Conservation (phyloP, 2,797 vertebrate species). For the Clarias platycephalus region DNA sequence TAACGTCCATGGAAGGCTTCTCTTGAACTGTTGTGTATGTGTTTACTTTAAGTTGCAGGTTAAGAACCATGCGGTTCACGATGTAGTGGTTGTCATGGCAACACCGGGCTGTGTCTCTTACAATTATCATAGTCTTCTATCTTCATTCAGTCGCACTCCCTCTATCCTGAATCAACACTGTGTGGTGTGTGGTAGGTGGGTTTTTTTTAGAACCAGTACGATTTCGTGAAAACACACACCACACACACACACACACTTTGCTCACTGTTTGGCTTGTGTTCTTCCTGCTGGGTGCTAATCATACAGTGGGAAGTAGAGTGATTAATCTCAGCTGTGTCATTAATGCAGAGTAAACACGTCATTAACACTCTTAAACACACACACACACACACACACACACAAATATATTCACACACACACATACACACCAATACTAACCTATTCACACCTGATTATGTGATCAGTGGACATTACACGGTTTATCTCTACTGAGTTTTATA, state of each 20-base stretch:
- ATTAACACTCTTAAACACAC: conserved; percentile 38
- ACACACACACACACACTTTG: conserved; percentile 26
- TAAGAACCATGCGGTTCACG: not conserved
- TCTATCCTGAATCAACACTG: not conserved
- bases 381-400: conserved; percentile 50
- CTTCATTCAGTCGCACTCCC: conserved; percentile 25
- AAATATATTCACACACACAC: conserved; percentile 52
- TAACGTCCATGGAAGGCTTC: not conserved
- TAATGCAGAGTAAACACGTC: conserved; percentile 53
- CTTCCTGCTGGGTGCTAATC: conserved; percentile 54
- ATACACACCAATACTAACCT: not conserved
- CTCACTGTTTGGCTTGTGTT: conserved; percentile 35
- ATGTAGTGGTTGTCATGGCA: conserved; percentile 46
- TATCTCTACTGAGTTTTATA: not conserved
- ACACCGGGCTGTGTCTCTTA: conserved; percentile 38
- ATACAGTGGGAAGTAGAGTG: conserved; percentile 51
- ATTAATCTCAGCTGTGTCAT: conserved; percentile 54
- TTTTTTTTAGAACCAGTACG: conserved; percentile 4
- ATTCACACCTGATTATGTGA: conserved; percentile 11
- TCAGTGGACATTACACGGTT: not conserved
- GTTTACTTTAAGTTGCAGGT: not conserved
- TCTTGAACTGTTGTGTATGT: not conserved
- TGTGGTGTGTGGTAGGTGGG: conserved; percentile 8
- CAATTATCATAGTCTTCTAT: conserved; percentile 46
- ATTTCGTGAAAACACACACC: conserved; percentile 7